Evolutionary conservation across 2,797 vertebrate species (phyloP).

Genomic region (Galago senegalensis): DNA sequence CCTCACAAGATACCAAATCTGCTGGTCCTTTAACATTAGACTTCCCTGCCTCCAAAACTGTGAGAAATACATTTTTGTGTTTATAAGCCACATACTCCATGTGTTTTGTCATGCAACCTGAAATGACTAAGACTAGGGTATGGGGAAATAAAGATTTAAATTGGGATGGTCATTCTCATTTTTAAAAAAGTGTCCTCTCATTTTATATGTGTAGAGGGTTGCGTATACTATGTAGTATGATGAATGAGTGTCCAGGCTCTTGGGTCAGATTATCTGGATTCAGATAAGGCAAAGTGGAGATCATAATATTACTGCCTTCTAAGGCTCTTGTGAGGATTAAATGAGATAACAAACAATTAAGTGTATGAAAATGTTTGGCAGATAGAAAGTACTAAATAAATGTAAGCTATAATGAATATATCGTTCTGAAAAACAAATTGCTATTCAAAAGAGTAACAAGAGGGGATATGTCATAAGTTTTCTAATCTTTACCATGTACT

Average conservation of each 20-base stretch:
- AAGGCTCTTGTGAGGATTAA: background rate
- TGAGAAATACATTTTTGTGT: background rate
- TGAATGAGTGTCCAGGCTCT: background rate
- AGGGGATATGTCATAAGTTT: background rate
- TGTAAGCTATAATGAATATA: background rate
- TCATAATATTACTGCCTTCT: background rate
- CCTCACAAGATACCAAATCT: background rate
- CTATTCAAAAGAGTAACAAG: background rate
- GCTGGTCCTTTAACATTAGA: background rate
- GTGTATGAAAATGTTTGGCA: background rate
- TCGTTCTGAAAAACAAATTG: slow-evolving; percentile 22
- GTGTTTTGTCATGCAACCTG: background rate
- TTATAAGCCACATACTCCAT: background rate
- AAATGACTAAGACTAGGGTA: background rate
- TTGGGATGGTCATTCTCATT: background rate
- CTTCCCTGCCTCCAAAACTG: background rate
- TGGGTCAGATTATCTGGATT: background rate
- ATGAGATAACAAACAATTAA: background rate
- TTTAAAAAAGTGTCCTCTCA: background rate
- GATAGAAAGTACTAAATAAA: slow-evolving; percentile 30
- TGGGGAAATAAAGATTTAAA: background rate
- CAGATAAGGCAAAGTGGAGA: background rate
- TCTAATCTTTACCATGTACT: background rate
- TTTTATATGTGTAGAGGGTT: background rate
- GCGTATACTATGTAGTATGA: background rate